A percentile compares a stretch with the other conserved stretches of the same genome.
phyloP scores from a whole-genome alignment of 1,140 invertebrate genomes.

The Monomorium pharaonis region DNA sequence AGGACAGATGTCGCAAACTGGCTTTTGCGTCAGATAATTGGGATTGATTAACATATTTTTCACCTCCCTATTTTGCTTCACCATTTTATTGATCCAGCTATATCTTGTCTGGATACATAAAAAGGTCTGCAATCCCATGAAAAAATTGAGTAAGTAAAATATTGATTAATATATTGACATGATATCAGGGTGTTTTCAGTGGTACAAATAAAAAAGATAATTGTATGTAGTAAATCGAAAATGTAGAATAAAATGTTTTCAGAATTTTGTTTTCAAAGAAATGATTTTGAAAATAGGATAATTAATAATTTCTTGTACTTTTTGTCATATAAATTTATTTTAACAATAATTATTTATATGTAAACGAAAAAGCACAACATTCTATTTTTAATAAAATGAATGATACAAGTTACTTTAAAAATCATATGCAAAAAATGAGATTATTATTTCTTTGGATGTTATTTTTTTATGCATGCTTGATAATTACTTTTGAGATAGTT shows the following conservation, averaged over 20 bases:
- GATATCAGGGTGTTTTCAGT: not conserved
- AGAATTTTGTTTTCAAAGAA: not conserved
- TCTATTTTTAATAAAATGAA: not conserved
- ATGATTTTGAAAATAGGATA: not conserved
- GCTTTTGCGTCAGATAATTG: not conserved
- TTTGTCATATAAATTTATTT: not conserved
- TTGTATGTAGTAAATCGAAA: slow-evolving; percentile 36
- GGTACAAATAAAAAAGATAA: not conserved
- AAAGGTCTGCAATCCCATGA: slow-evolving; percentile 12
- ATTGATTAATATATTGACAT: not conserved
- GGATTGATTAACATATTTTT: not conserved
- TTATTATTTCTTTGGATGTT: not conserved
- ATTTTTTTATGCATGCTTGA: not conserved
- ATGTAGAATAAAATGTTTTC: slow-evolving; percentile 13
- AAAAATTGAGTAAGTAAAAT: not conserved
- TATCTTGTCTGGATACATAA: not conserved
- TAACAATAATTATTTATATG: not conserved
- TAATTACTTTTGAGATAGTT: not conserved
- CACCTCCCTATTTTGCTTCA: slow-evolving; percentile 6
- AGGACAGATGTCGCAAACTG: not conserved
- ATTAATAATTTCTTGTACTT: not conserved
- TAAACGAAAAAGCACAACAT: not conserved
- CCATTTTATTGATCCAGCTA: slow-evolving; percentile 6
- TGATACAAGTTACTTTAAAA: not conserved
- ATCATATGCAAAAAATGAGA: not conserved